These are phyloP conservation scores for Drosophila mimica DNA, from an alignment of 2,888 invertebrate genomes.

Conservation along the genomic window DNA sequence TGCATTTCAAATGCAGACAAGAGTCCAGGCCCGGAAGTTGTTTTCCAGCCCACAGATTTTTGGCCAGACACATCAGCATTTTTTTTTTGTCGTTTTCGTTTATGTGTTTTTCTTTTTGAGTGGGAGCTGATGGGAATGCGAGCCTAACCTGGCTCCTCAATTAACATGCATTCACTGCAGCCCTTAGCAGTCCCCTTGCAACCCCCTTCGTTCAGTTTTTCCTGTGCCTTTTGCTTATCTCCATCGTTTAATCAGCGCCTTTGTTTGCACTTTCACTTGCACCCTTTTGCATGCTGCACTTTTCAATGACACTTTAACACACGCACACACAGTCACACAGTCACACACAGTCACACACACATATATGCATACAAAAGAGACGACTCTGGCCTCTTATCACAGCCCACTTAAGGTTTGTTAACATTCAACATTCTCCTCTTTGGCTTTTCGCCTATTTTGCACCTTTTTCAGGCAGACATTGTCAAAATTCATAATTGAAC, in stretches of 20 bases:
- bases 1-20: constrained; percentile 60
- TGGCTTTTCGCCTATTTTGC: constrained; percentile 65
- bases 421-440: constrained; percentile 26
- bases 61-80: constrained; percentile 24
- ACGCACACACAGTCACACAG: constrained; percentile 8
- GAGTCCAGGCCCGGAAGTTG: constrained; percentile 30
- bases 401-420: constrained; percentile 65
- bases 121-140: neutral
- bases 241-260: constrained; percentile 71
- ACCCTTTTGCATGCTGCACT: constrained; percentile 58
- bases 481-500: constrained; percentile 80
- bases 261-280: constrained; percentile 75
- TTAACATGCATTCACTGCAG: constrained; percentile 56
- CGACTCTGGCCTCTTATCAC: constrained; percentile 36
- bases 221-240: constrained; percentile 37
- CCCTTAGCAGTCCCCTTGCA: neutral
- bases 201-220: constrained; percentile 10
- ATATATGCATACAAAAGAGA: constrained; percentile 6
- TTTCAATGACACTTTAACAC: constrained; percentile 62
- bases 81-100: neutral
- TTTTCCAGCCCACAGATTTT: constrained; percentile 42
- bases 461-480: constrained; percentile 72
- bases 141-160: constrained; percentile 22
- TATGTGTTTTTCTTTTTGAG: neutral
- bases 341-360: neutral